These are phyloP conservation scores for Branchellion lobata DNA, from an alignment of 2,888 invertebrate species.

Conservation along the genomic window DNA sequence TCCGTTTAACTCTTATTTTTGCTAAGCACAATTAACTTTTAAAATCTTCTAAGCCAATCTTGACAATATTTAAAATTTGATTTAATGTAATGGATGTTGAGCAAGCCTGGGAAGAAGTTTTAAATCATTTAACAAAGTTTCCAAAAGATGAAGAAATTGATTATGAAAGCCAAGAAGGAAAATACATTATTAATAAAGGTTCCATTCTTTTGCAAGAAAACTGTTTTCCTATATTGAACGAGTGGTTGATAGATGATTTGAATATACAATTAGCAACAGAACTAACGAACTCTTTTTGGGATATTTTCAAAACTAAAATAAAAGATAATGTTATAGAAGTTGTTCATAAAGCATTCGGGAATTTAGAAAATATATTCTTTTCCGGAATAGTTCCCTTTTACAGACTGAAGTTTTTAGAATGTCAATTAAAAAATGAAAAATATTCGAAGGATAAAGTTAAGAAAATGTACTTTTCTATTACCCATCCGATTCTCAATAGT, in stretches of 20 bases:
- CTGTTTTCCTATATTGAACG: slow-evolving; percentile 2
- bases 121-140: not conserved
- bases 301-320: slow-evolving; percentile 7
- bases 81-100: not conserved
- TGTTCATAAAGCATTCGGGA: slow-evolving; percentile 1
- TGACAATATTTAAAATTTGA: too few relatives aligned
- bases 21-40: too few relatives aligned
- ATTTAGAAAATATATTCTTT: not conserved
- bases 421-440: not conserved
- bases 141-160: not conserved
- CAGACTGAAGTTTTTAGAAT: not conserved
- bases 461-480: not conserved
- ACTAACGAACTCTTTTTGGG: slow-evolving; percentile 13
- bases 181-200: not conserved
- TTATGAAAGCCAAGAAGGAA: not conserved
- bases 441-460: not conserved
- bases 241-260: slow-evolving; percentile 34
- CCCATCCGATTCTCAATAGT: slow-evolving; percentile 11
- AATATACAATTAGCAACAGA: slow-evolving; percentile 8
- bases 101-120: not conserved
- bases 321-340: not conserved
- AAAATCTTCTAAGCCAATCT: too few relatives aligned
- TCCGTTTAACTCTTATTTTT: too few relatives aligned
- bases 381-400: not conserved
- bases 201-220: not conserved